Evolutionary conservation across 2,888 invertebrate species (phyloP).

Genomic region (Idaea aversata): DNA sequence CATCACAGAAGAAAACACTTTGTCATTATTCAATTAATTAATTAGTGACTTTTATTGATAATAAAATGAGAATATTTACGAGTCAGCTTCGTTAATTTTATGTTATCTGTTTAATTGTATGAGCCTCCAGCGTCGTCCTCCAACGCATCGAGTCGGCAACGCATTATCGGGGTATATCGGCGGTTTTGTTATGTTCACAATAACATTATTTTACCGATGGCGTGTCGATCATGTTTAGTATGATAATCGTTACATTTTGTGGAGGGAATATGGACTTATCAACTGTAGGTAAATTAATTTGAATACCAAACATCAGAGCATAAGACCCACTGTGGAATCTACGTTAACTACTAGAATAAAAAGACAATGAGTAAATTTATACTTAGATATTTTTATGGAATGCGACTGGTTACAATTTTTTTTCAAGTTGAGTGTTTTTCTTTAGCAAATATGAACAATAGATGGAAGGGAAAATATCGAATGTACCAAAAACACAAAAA

Average conservation of each 20-base stretch:
- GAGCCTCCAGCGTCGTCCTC: constrained; percentile 47
- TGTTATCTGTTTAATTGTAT: constrained; percentile 72
- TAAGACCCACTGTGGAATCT: not conserved
- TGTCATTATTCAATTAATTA: constrained; percentile 79
- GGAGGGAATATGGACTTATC: constrained; percentile 4
- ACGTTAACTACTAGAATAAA: not conserved
- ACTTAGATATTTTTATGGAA: not conserved
- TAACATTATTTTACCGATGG: constrained; percentile 32
- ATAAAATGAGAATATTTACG: constrained; percentile 74
- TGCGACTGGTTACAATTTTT: not conserved
- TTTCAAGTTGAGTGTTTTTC: not conserved
- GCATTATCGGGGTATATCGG: constrained; percentile 41
- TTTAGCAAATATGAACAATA: not conserved
- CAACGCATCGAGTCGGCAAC: constrained; percentile 26
- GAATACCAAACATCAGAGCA: not conserved
- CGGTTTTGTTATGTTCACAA: constrained; percentile 37
- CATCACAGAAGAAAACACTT: constrained; percentile 57
- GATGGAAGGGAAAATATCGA: not conserved
- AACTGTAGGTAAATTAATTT: not conserved
- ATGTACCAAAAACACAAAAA: not conserved
- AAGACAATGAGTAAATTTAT: not conserved
- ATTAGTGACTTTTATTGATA: constrained; percentile 77
- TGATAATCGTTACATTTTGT: constrained; percentile 34
- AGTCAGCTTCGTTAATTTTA: constrained; percentile 72
- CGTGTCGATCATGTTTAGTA: constrained; percentile 39